Conservation (phyloP, 2,888 invertebrate species). For the Nomada ferruginata region DNA sequence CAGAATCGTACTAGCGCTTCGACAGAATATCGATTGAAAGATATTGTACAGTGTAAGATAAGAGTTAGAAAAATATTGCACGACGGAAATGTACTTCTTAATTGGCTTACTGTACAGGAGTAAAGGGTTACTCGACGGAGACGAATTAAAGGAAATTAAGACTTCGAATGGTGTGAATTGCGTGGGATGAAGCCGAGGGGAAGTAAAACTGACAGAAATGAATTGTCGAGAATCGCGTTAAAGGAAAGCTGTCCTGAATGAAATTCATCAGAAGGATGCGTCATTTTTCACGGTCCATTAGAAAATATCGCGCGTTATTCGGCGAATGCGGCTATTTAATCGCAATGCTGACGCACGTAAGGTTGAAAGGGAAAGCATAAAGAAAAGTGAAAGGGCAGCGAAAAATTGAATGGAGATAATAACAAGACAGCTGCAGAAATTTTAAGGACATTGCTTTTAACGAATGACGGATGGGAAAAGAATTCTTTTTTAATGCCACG, state of each 20-base stretch:
- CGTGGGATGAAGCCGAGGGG: not conserved
- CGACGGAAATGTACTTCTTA: not conserved
- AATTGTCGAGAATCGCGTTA: conserved; percentile 16
- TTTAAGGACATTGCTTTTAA: conserved; percentile 26
- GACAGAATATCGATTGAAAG: too few species aligned
- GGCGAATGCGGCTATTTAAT: not conserved
- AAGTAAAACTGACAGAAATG: conserved; percentile 19
- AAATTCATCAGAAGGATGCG: conserved; percentile 27
- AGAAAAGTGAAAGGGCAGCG: not conserved
- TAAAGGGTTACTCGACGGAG: conserved; percentile 6
- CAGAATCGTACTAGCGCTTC: too few species aligned
- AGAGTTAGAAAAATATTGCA: too few species aligned
- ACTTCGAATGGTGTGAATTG: conserved; percentile 4
- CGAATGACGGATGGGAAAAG: conserved; percentile 1
- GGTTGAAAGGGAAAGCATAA: not conserved
- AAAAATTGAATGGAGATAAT: not conserved
- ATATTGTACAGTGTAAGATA: too few species aligned
- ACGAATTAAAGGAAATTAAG: conserved; percentile 7
- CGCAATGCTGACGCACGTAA: not conserved
- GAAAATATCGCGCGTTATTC: not conserved
- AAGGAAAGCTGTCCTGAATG: conserved; percentile 18
- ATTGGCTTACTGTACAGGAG: not conserved
- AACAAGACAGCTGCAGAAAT: not conserved
- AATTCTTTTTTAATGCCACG: conserved; percentile 22
- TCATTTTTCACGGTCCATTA: conserved; percentile 1